A percentile compares a stretch with the other conserved stretches of the same genome.
Conservation (phyloP, 2,797 vertebrate species). For the Sebastolobus altivelis region DNA sequence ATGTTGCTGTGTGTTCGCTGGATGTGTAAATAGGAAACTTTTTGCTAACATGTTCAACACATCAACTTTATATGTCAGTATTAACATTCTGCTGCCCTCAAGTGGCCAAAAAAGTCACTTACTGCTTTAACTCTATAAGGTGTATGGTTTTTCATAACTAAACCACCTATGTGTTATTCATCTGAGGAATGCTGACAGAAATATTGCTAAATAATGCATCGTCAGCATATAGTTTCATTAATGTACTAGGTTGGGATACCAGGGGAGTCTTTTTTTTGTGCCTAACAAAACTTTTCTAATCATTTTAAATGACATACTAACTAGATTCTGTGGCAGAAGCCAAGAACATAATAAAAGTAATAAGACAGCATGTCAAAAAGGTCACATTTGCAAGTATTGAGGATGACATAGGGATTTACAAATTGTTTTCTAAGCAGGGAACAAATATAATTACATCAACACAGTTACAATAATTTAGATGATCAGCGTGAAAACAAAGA, state of each 20-base stretch:
- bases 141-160: neutral
- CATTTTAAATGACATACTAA: slow-evolving; percentile 3
- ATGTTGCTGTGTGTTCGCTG: neutral
- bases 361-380: neutral
- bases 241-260: neutral
- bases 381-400: neutral
- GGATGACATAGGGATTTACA: neutral
- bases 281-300: neutral
- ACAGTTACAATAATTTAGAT: slow-evolving; percentile 20
- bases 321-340: neutral
- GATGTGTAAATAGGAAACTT: neutral
- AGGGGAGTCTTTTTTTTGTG: neutral
- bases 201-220: neutral
- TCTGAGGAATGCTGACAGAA: neutral
- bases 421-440: slow-evolving; percentile 7
- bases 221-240: neutral
- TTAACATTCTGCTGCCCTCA: neutral
- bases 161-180: neutral
- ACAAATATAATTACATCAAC: slow-evolving; percentile 34
- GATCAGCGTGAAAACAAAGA: slow-evolving; percentile 30
- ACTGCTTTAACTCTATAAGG: neutral
- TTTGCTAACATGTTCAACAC: neutral
- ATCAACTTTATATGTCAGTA: neutral
- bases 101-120: neutral
- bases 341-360: slow-evolving; percentile 1